Conservation (phyloP, 1,140 invertebrate species). For the Brachionus koreanus region DNA sequence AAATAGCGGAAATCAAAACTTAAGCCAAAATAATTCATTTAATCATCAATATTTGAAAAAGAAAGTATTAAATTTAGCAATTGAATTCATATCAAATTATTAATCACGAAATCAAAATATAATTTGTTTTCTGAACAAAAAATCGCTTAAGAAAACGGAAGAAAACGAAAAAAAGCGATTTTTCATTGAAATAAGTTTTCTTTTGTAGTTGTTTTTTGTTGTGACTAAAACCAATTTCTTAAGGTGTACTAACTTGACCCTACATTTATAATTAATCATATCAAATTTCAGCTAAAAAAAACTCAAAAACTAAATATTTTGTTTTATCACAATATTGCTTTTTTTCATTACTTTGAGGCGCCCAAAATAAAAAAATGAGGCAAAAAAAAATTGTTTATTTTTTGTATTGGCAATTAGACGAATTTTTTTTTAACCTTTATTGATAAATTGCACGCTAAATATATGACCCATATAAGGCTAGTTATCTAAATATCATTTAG, state of each 20-base stretch:
- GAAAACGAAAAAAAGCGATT: conserved; percentile 6
- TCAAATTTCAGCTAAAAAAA: background rate
- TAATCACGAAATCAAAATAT: background rate
- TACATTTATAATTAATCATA: background rate
- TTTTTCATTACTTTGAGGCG: background rate
- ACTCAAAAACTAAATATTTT: background rate
- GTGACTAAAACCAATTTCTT: background rate
- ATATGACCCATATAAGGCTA: background rate
- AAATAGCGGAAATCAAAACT: background rate
- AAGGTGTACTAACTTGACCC: background rate
- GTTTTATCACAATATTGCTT: background rate
- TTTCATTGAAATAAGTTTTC: background rate
- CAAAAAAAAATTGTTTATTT: background rate
- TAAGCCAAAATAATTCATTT: background rate
- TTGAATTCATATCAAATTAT: conserved; percentile 1
- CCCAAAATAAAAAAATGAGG: background rate
- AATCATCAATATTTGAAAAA: background rate
- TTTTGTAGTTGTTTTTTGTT: background rate
- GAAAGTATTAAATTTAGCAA: background rate
- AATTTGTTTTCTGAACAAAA: background rate
- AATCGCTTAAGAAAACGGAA: background rate
- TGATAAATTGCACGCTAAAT: background rate
- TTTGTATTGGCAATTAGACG: background rate
- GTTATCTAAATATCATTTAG: background rate
- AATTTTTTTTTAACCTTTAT: conserved; percentile 5